These are phyloP conservation scores for Tridacna crocea DNA, from an alignment of 2,888 invertebrate genomes.

Conservation along the genomic window DNA sequence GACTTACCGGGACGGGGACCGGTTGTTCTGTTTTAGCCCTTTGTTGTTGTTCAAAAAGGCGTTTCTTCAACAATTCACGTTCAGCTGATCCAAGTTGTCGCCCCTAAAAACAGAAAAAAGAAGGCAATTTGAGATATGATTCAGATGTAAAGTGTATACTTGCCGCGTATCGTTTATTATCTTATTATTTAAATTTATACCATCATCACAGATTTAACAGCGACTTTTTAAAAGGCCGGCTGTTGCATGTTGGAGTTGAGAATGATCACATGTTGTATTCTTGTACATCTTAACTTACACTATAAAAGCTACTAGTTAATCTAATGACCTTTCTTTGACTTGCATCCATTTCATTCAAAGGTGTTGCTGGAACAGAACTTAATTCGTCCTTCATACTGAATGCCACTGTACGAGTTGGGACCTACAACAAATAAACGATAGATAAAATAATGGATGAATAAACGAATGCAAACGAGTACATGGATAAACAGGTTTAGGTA, in stretches of 20 bases:
- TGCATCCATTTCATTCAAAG: slow-evolving; percentile 38
- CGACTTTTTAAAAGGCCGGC: too few relatives aligned
- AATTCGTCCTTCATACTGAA: slow-evolving; percentile 38
- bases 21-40: slow-evolving; percentile 13
- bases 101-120: slow-evolving; percentile 35
- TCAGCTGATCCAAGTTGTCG: slow-evolving; percentile 57
- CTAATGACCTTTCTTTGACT: slow-evolving; percentile 42
- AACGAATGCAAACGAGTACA: too few relatives aligned
- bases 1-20: slow-evolving; percentile 32
- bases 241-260: too few relatives aligned
- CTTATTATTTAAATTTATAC: too few relatives aligned
- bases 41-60: slow-evolving; percentile 54
- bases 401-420: slow-evolving; percentile 29
- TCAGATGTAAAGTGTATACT: background rate
- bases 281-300: too few relatives aligned
- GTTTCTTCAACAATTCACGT: slow-evolving; percentile 51
- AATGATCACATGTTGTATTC: too few relatives aligned
- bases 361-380: slow-evolving; percentile 31
- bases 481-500: too few relatives aligned
- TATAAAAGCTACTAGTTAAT: too few relatives aligned
- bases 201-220: too few relatives aligned
- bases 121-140: background rate
- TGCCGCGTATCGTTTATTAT: background rate
- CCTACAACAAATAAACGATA: background rate
- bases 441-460: background rate